Base-by-base conservation (phyloP, 2,888 invertebrate genomes). In the Vesta saturnalis region DNA sequence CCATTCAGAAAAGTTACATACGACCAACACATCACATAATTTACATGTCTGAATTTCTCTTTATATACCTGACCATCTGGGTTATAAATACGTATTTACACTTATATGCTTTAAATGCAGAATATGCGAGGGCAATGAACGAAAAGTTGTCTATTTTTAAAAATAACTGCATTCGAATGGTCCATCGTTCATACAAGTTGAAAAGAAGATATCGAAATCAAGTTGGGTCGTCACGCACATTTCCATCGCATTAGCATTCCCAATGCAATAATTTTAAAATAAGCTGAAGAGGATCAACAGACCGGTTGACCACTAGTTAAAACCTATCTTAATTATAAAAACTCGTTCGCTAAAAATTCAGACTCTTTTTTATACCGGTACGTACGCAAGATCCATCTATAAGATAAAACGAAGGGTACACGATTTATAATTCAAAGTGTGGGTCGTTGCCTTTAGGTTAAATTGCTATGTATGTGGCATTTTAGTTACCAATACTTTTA, bases 121-220 rank as follows among this genome's bases (percentile, higher is more conserved):
- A 57, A 57, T 15, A 30, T 19, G 12, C 8, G 60, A 22, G 61
- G 61, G 52, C 61, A 62, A 62, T 39, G 61, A 55, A 62, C 61
- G 43, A 54, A 43, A 55, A 55, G 55, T 62, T 62, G 61, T 62
- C 61, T 62, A 62, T 62, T 62, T 62, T 62, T 62, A 62, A 52
- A 30, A 55, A 62, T 62, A 62, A 62, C 61, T 62, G 61, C 61
- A 62, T 62, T 19, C 54, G 39, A 55, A 35, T 54, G 39, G 61
- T 39, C 54, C 55, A 23, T 39, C 39, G 39, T 39, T 14, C 47
- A 49, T 49, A n/a, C 10, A 49, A 49, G 5, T 18, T 49, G 47
- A 18, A 49, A 39, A 18, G 47, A 49, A 55, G 55, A 55, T 55
- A 55, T 49, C 21, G 55, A 55, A 55, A 55, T 22, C 55, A 14